Base-by-base conservation (phyloP, 35 echinoderm and acorn worm genomes). In the Heliocidaris erythrogramma region DNA sequence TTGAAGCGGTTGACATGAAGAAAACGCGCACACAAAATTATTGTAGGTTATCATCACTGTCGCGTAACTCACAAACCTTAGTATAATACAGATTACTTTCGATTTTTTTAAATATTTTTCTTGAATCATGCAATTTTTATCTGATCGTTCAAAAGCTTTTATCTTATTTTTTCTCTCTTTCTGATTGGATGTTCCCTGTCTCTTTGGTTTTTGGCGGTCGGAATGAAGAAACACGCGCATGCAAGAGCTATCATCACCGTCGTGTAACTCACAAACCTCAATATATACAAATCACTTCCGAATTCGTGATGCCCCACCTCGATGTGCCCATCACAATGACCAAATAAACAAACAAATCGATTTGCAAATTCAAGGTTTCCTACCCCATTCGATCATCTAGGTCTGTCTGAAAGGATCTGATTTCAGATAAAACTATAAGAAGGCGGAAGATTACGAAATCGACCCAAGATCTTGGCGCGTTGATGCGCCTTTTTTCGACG, bases 211-310 rank as follows among this genome's bases (percentile, higher is more conserved):
- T 42, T 0, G 35, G 35, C 35, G 35, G 3, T 42, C 3, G 35
- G 35, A 78, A 78, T 27, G 7, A 89, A 89, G 87, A 27, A 89
- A 89, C 47, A 89, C 47, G 31, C 14, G 8, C 18, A 32, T 32
- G 31, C 87, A 89, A 47, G 24, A 11, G 31, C 31, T 89, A 47
- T 89, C 87, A 89, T 1, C 87, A 21, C 87, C 87, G 87, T 89
- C 87, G 30, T 48, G 87, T 48, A 47, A 48, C 65, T 32, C 87
- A 89, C 47, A 48, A 47, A 89, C 87, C 31, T 89, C 87, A 89
- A 89, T 89, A 89, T 89, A 89, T 89, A 89, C 87, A 89, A 89
- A 89, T 89, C 87, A 89, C 32, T 89, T 89, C 87, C 87, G 87
- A 89, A 7, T 89, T 89, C 87, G 87, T 89, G 87, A 47, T 89